Percentiles rank a stretch among this genome's conserved stretches.
Conservation (phyloP, 2,113 vertebrate species). For the Chloroceryle aenea region DNA sequence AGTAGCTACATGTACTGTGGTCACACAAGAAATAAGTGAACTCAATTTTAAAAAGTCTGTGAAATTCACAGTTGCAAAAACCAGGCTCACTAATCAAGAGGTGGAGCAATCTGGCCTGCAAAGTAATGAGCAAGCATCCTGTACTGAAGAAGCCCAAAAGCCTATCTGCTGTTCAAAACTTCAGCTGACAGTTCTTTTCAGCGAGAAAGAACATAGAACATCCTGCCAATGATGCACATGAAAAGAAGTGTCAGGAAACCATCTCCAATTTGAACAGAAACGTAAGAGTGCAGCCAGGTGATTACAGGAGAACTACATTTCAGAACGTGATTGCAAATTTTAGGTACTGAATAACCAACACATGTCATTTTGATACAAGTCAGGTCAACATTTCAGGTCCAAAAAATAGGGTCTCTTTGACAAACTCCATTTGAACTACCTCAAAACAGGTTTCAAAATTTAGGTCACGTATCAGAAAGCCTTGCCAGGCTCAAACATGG, state of each 20-base stretch:
- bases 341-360: not conserved
- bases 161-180: not conserved
- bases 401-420: not conserved
- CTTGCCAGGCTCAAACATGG: not conserved
- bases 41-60: not conserved
- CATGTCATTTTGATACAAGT: not conserved
- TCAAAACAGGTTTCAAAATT: not conserved
- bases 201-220: not conserved
- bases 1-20: not conserved
- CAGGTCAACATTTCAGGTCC: not conserved
- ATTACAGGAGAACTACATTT: not conserved
- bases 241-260: not conserved
- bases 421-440: not conserved
- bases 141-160: not conserved
- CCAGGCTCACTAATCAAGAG: not conserved
- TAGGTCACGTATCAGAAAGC: not conserved
- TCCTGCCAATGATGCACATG: not conserved
- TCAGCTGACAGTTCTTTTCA: not conserved
- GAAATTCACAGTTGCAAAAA: not conserved
- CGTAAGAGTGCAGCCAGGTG: not conserved
- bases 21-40: not conserved
- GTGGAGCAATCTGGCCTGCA: not conserved
- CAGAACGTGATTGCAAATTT: not conserved
- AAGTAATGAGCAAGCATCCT: not conserved
- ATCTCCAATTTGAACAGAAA: not conserved